phyloP scores from a whole-genome alignment of 35 echinoderm and acorn worm species.

The Chiridota heheva region DNA sequence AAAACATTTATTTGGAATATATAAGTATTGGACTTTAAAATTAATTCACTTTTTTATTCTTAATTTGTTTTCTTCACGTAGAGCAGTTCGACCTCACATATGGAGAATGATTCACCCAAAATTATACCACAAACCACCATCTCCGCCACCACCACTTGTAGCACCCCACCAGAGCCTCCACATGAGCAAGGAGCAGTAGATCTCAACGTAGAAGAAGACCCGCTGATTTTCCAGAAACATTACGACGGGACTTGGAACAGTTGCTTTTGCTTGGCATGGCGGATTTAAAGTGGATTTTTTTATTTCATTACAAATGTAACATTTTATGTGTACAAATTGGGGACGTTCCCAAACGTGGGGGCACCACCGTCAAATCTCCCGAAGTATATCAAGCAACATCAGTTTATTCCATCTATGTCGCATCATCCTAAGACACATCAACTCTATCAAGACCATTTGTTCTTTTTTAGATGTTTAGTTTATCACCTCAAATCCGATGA shows the following conservation, averaged over 20 bases:
- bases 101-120: background rate
- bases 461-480: constrained; percentile 33
- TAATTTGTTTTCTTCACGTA: too few relatives aligned
- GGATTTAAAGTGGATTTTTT: constrained; percentile 22
- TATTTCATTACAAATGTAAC: constrained; percentile 3
- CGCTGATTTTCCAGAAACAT: background rate
- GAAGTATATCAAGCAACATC: background rate
- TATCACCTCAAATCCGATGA: constrained; percentile 13
- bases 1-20: too few relatives aligned
- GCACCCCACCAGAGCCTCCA: background rate
- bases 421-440: background rate
- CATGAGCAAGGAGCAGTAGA: background rate
- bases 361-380: constrained; percentile 18
- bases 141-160: background rate
- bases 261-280: background rate
- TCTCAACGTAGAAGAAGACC: background rate
- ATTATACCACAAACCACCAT: background rate
- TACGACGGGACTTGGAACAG: background rate
- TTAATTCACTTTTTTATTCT: too few relatives aligned
- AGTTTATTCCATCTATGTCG: constrained; percentile 1
- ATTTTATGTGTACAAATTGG: constrained; percentile 11
- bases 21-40: too few relatives aligned
- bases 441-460: constrained; percentile 13
- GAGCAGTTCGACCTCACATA: background rate
- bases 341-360: constrained; percentile 12